Percentiles rank a stretch among this genome's conserved stretches.
Evolutionary conservation across 1,140 invertebrate genomes (phyloP).

Genomic region (Tetranychus urticae): DNA sequence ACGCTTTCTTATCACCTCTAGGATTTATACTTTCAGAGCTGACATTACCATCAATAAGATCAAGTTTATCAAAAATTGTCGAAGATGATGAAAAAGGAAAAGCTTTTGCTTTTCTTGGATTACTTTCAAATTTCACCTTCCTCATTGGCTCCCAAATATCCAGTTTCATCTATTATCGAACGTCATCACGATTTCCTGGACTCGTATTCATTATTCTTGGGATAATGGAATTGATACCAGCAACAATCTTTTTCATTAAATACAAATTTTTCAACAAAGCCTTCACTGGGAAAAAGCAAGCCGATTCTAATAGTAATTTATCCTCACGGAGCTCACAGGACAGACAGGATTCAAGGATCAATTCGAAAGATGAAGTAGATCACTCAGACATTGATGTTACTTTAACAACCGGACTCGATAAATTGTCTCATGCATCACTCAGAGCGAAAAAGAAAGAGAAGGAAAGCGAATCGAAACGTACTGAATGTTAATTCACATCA

Average conservation of each 20-base stretch:
- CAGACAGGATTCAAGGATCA: too few species aligned
- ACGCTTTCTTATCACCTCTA: not conserved
- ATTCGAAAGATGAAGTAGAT: too few species aligned
- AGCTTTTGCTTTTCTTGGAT: slow-evolving; percentile 23
- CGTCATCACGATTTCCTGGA: not conserved
- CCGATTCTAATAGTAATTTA: too few species aligned
- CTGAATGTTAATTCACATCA: too few species aligned
- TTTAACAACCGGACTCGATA: too few species aligned
- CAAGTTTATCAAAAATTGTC: slow-evolving; percentile 24
- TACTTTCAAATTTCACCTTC: not conserved
- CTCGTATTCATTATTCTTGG: not conserved
- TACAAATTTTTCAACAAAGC: not conserved
- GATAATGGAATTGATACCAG: not conserved
- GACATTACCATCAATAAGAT: slow-evolving; percentile 22
- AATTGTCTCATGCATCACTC: too few species aligned
- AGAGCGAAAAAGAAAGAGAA: too few species aligned
- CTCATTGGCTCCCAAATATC: not conserved
- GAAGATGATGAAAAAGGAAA: slow-evolving; percentile 23
- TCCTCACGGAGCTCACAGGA: too few species aligned
- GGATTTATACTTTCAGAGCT: slow-evolving; percentile 22
- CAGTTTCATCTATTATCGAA: not conserved
- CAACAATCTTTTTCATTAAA: not conserved
- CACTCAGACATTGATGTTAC: too few species aligned
- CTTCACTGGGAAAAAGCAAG: too few species aligned
- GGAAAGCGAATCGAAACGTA: too few species aligned